Conservation (phyloP, 2,797 vertebrate species). For the Oreonectes daqikongensis region DNA sequence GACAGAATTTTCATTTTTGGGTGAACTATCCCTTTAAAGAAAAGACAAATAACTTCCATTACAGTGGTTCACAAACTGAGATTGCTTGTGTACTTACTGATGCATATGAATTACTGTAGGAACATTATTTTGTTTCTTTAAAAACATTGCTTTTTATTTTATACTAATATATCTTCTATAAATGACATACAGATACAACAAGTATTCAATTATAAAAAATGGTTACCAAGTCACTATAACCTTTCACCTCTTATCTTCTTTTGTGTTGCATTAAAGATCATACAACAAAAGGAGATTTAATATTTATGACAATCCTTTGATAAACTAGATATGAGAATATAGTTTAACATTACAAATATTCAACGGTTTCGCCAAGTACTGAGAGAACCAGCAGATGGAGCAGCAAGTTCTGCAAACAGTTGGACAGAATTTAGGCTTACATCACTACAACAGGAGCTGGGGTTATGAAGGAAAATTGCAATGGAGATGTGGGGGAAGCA, state of each 20-base stretch:
- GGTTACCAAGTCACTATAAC: not conserved
- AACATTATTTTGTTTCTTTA: too few species aligned
- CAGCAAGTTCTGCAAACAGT: conserved; percentile 3
- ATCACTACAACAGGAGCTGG: not conserved
- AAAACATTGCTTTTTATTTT: too few species aligned
- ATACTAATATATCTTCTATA: too few species aligned
- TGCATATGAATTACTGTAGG: too few species aligned
- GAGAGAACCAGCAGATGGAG: conserved; percentile 29
- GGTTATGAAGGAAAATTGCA: conserved; percentile 8
- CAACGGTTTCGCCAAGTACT: not conserved
- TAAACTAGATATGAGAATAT: too few species aligned
- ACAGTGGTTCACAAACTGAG: too few species aligned
- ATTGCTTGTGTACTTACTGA: too few species aligned
- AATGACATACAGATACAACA: too few species aligned
- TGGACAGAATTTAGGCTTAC: not conserved
- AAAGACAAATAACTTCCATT: not conserved
- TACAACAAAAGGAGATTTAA: not conserved
- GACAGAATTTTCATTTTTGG: too few species aligned
- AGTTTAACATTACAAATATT: too few species aligned
- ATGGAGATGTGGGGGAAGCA: conserved; percentile 7
- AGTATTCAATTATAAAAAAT: not conserved
- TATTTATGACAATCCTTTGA: too few species aligned
- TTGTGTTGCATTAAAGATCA: not conserved
- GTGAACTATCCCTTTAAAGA: too few species aligned
- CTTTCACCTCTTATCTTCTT: not conserved